Conservation (phyloP, 35 echinoderm and acorn worm species). For the Nesometra sesokonis region DNA sequence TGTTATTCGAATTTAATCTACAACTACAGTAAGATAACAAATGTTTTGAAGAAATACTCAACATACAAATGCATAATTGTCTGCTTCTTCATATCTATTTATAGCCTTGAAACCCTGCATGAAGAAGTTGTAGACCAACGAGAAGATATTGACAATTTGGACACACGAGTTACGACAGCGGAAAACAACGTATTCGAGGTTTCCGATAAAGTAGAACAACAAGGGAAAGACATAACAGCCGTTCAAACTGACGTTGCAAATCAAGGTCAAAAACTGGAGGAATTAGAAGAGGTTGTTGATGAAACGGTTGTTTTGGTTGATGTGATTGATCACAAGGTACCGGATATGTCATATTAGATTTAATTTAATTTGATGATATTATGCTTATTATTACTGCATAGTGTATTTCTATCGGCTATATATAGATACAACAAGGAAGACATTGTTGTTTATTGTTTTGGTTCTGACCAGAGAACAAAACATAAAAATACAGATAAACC, state of each 20-base stretch:
- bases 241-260: constrained; percentile 67
- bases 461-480: no score
- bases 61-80: background rate
- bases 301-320: constrained; percentile 74
- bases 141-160: constrained; percentile 67
- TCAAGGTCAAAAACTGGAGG: constrained; percentile 65
- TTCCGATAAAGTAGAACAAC: constrained; percentile 51
- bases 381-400: background rate
- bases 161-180: constrained; percentile 40
- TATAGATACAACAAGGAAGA: no score
- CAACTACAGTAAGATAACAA: no score
- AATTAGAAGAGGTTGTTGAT: constrained; percentile 71
- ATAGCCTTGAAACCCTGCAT: constrained; percentile 39
- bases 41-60: background rate
- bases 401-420: background rate
- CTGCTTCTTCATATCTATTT: background rate
- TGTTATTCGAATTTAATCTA: no score
- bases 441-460: no score
- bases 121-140: constrained; percentile 51
- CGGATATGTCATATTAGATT: background rate
- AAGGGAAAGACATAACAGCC: constrained; percentile 61
- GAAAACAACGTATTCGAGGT: constrained; percentile 54
- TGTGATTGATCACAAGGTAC: constrained; percentile 91
- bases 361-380: background rate
- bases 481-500: no score